phyloP scores from a whole-genome alignment of 1,140 invertebrate genomes.

The Drosophila trapezifrons region DNA sequence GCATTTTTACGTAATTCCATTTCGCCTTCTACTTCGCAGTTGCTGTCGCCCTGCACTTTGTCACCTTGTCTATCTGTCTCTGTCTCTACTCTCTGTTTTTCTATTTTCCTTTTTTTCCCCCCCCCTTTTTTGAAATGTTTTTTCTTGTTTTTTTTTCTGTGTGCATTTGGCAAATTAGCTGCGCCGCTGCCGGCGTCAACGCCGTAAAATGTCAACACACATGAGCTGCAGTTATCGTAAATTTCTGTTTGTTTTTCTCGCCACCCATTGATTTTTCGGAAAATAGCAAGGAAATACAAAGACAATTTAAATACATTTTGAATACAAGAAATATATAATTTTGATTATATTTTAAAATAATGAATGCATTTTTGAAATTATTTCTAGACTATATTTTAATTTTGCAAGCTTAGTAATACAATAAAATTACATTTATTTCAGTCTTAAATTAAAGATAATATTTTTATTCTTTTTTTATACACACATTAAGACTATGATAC shows the following conservation, averaged over 20 bases:
- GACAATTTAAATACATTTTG: background rate
- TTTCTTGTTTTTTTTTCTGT: constrained; percentile 12
- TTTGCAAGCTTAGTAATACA: no score
- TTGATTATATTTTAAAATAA: no score
- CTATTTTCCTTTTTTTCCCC: background rate
- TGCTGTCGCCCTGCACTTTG: constrained; percentile 58
- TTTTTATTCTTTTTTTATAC: no score
- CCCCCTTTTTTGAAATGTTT: background rate
- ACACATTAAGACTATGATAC: no score
- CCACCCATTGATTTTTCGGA: background rate
- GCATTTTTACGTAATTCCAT: constrained; percentile 68
- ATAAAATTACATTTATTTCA: no score
- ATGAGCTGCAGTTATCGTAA: constrained; percentile 42
- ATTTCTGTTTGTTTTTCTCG: constrained; percentile 31
- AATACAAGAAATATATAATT: no score
- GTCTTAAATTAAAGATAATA: no score
- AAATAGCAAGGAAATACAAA: background rate
- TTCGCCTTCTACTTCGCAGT: constrained; percentile 36
- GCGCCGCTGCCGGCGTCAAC: constrained; percentile 21
- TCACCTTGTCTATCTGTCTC: constrained; percentile 11
- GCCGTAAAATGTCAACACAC: constrained; percentile 62
- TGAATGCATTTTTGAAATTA: no score
- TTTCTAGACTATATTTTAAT: no score
- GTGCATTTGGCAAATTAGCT: constrained; percentile 63
- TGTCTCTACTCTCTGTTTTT: constrained; percentile 2